Evolutionary conservation across 2,888 invertebrate species (phyloP), one percentile per base, ranked within the genome.

Genomic region (Schizotus pectinicornis): DNA sequence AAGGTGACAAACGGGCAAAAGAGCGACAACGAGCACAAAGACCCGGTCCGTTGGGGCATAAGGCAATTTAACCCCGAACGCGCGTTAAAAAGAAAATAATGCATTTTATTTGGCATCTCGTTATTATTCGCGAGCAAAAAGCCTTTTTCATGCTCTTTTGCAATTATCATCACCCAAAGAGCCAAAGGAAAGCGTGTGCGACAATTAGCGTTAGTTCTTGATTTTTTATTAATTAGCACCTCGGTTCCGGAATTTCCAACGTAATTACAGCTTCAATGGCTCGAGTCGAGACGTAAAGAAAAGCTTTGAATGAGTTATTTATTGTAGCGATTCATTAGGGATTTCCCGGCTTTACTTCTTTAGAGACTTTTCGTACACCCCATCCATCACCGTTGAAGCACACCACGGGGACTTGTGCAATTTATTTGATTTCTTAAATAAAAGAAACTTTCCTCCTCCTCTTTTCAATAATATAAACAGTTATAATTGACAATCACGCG

Each of bases 321-420:
- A 51, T 61, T 51, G 47, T 43, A 11, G 43, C 42, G 61, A 61
- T 61, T 61, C 57, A 61, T 57, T 57, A 57, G 57, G 57, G 57
- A 61, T 57, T 57, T 61, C 49, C 22, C 48, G 37, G 49, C 42
- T 42, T 55, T 55, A 54, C 45, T 55, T 56, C 51, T 51, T 54
- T 54, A 49, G 48, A 39, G 49, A 53, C 46, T 52, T 58, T 59
- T 43, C 45, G 56, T 41, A 41, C 48, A 38, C 42, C 49, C 51
- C 53, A 62, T 62, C 51, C 50, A 59, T 62, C 58, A 62, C 55
- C 30, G 36, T 58, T 22, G 34, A 49, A 62, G 53, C 46, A 49
- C 51, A 48, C 62, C 50, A 35, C 39, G 35, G 62, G 56, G 62
- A 59, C 58, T 49, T 34, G 54, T 41, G 50, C 53, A 57, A 61